Evolutionary conservation across 2,113 vertebrate genomes (phyloP), one percentile per base, ranked within the genome.

Genomic region (Ptilorrhoa leucosticta): DNA sequence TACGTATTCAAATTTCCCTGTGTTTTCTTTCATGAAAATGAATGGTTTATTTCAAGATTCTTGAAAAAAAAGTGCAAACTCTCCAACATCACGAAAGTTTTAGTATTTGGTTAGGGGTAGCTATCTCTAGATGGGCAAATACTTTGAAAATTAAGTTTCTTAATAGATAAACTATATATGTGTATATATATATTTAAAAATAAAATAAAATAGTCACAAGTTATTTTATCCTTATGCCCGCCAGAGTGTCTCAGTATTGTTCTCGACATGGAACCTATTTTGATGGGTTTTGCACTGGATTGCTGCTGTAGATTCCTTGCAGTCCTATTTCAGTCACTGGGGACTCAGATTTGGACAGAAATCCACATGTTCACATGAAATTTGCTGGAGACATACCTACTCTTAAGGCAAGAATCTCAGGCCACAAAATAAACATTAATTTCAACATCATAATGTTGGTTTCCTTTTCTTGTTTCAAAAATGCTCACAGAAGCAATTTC

Each of bases 1-100:
- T 7, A 37, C 18, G 3, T 11, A 18, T 75, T 44, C 37, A 66
- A 33, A 9, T 44, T 87, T 42, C 2, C 9, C 5, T 39, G 5
- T 4, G 8, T 54, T 78, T 79, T 79, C 47, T 63, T 82, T 21
- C 20, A 66, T 39, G 18, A 63, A 72, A 87, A 48, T 50, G 0
- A 64, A 63, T 16, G 4, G 1, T 42, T 84, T 78, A 28, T 71
- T 85, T 75, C 31, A 61, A 45, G 54, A 45, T 10, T 50, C 3
- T 45, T 56, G 4, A 2, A 39, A 40, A 37, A 37, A 42, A 54
- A 48, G 15, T 1, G 0, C 2, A n/a, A 68, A 64, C 1, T 47
- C 26, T 86, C 19, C 31, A 65, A n/a, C 8, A 42, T 15, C 14
- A 75, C 1, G 33, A n/a, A n/a, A 6, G 4, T 78, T 77, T 47